Evolutionary conservation across 2,797 vertebrate species (phyloP), one percentile per base, ranked within the genome.

Genomic region (Sebastes kiyomatsui): DNA sequence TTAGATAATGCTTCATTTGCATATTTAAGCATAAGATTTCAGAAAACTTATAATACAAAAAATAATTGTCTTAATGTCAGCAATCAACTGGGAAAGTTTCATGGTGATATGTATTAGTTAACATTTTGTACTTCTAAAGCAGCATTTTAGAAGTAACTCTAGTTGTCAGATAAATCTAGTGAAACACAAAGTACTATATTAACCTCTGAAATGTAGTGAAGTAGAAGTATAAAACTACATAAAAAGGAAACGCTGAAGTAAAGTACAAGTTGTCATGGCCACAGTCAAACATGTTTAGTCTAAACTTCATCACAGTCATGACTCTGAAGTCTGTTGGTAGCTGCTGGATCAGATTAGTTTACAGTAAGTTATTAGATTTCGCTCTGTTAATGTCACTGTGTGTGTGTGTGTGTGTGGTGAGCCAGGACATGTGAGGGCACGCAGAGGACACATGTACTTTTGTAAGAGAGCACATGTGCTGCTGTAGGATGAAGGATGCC

Each of bases 351-450:
- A 58, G 54, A 77, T 87, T 60, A 79, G 20, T 66, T 27, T 35
- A 22, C 56, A 46, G 8, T 46, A 27, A 23, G 9, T 25, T 1
- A 46, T 86, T 77, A 38, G 64, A 82, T 83, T 82, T 33, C 16
- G 14, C 33, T 67, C 13, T 71, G 2, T 83, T 62, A 46, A 13
- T 33, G 20, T 70, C 38, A 35, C 9, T 6, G 42, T 46, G 42
- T 46, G 38, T 42, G 33, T 55, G 6, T 70, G 46, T 62, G 49
- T 49, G 60, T 65, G 82, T 33, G 30, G 7, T 23, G 30, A 9
- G 59, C 22, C 33, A 28, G 65, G 54, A 35, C 67, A 68, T 64
- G 77, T 68, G 69, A 66, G 72, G 59, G 1, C 46, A 42, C 20
- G 13, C n/a, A 13, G 12, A 38, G 33, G 20, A 54, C 75, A 61